These are phyloP conservation scores for Notoglanidium macrostoma DNA, from an alignment of 2,797 vertebrate species.

Conservation along the genomic window DNA sequence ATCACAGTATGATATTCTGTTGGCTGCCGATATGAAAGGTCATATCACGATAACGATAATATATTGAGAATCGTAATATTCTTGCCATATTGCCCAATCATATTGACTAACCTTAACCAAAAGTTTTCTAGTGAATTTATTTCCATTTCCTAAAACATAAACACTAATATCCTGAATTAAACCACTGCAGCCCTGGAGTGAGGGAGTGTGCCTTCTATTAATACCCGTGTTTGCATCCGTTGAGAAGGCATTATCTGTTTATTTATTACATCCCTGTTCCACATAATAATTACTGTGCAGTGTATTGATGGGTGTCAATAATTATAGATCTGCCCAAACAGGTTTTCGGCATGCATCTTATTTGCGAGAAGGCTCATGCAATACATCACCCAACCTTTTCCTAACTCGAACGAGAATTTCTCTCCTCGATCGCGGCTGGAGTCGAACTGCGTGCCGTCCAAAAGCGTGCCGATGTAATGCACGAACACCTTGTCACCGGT, in stretches of 20 bases:
- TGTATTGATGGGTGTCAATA: not conserved
- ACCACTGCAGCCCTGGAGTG: too few relatives aligned
- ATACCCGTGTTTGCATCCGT: too few relatives aligned
- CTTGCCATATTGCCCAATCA: too few relatives aligned
- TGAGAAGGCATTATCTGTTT: not conserved
- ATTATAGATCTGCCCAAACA: not conserved
- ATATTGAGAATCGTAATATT: too few relatives aligned
- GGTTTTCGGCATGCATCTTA: not conserved
- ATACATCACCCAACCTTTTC: constrained; percentile 83
- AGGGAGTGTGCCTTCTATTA: too few relatives aligned
- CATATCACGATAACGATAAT: too few relatives aligned
- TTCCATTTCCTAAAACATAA: too few relatives aligned
- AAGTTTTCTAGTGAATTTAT: too few relatives aligned
- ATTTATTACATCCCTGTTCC: not conserved
- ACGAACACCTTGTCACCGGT: constrained; percentile 94
- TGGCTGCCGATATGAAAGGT: too few relatives aligned
- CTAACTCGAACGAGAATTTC: constrained; percentile 93
- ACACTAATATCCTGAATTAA: too few relatives aligned
- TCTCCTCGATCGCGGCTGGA: constrained; percentile 91
- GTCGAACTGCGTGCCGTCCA: constrained; percentile 93
- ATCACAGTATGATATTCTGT: too few relatives aligned
- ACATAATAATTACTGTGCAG: not conserved
- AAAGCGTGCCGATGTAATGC: constrained; percentile 92
- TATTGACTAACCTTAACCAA: too few relatives aligned
- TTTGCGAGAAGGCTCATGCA: not conserved